Evolutionary conservation across 2,888 invertebrate genomes (phyloP), one percentile per base, ranked within the genome.

Genomic region (Spilosoma lubricipeda): DNA sequence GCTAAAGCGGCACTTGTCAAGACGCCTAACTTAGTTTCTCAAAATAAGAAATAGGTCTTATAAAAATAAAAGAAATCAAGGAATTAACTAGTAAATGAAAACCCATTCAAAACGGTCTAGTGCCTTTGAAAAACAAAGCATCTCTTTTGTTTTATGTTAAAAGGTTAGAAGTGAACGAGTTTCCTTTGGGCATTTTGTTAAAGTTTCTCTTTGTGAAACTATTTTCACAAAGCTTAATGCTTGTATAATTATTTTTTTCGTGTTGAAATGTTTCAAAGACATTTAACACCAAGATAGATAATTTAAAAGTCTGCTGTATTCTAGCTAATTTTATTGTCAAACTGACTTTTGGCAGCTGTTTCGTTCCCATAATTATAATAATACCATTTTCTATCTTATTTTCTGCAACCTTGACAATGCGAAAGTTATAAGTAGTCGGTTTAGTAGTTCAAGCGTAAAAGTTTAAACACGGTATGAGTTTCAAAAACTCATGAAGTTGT

Each of bases 201-300:
- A 75, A 80, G 27, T 79, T 78, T 64, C 64, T 45, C 78, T 79
- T 80, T 82, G 76, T 78, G 36, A 4, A 77, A 80, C 78, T 84
- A 77, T 82, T 80, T 74, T 70, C 77, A 80, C 78, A 77, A 80
- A 80, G 64, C 73, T 81, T 74, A 77, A 67, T 70, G 67, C 72
- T 67, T 70, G 52, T 75, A n/a, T 75, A 75, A 77, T 78, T 73
- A 79, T 74, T 75, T 77, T 70, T 70, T 23, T 77, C 77, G 70
- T 76, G 23, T 78, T 48, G 15, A 52, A 65, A 69, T 68, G 48
- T 68, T 45, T 82, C 74, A 73, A 80, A 75, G 78, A 76, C 70
- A 42, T 75, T 74, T 71, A 74, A 74, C 80, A 63, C 27, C 30
- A 63, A 77, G 72, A 75, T 64, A 81, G 81, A 73, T 74, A 70